These are phyloP conservation scores for Wasmannia auropunctata DNA, from an alignment of 1,140 invertebrate genomes.

Conservation along the genomic window DNA sequence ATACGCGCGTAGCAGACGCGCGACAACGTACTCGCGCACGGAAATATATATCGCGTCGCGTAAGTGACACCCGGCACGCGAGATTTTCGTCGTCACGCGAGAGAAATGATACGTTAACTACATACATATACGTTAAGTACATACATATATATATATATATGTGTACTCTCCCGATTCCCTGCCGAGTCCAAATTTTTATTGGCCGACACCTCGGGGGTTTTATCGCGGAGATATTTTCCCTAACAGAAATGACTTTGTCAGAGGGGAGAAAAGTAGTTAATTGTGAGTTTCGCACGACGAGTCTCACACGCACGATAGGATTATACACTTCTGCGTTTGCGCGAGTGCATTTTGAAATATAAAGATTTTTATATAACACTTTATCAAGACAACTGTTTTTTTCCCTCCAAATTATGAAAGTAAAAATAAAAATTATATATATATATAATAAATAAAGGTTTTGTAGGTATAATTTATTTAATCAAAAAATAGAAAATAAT, in stretches of 20 bases:
- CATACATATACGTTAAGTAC: neutral
- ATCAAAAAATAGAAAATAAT: neutral
- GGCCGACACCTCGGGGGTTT: constrained; percentile 41
- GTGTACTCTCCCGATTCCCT: neutral
- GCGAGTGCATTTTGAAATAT: neutral
- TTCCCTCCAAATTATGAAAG: neutral
- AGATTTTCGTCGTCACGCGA: constrained; percentile 47
- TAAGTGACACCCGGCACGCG: constrained; percentile 57
- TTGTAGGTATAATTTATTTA: neutral
- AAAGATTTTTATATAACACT: neutral
- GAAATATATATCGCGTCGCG: constrained; percentile 45
- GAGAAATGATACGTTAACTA: constrained; percentile 39
- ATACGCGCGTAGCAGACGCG: constrained; percentile 19
- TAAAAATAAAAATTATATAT: too few species aligned
- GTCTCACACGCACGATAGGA: constrained; percentile 11
- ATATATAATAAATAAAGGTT: neutral
- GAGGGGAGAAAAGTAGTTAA: constrained; percentile 35
- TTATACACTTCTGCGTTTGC: constrained; percentile 8
- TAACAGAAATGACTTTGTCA: constrained; percentile 18
- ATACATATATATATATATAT: neutral
- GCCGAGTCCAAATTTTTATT: constrained; percentile 52
- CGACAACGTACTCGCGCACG: constrained; percentile 41
- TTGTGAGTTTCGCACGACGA: constrained; percentile 7
- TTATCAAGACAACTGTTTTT: neutral
- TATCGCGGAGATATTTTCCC: constrained; percentile 47